These are phyloP conservation scores for Neoitamus cyanurus DNA, from an alignment of 2,888 invertebrate species.

Conservation along the genomic window DNA sequence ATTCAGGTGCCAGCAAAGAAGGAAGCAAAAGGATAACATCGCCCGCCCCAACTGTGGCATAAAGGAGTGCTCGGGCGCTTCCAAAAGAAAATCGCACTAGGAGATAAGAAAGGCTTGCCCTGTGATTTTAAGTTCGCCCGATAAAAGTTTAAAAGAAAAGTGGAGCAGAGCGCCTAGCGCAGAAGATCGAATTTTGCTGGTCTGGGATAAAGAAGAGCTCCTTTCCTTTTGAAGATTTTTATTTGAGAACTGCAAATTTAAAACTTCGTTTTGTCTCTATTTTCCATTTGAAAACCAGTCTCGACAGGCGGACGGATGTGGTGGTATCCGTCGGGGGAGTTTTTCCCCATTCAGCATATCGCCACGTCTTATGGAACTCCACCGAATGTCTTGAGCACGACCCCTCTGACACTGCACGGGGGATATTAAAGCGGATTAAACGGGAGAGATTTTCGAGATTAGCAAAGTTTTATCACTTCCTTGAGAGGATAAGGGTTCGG, in stretches of 20 bases:
- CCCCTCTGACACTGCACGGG: not conserved
- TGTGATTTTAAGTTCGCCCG: conserved; percentile 42
- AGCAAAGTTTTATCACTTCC: conserved; percentile 43
- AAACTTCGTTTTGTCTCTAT: conserved; percentile 29
- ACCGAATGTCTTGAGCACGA: not conserved
- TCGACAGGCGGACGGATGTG: not conserved
- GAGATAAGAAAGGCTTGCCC: conserved; percentile 35
- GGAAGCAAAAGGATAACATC: conserved; percentile 13
- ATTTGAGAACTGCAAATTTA: conserved; percentile 27
- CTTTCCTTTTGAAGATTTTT: conserved; percentile 18
- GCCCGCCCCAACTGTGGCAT: not conserved
- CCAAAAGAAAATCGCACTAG: not conserved
- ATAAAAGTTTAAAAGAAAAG: conserved; percentile 37
- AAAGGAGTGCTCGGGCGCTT: not conserved
- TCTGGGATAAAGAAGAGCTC: not conserved
- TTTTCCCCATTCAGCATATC: conserved; percentile 25
- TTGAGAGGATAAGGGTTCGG: conserved; percentile 30
- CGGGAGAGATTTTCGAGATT: conserved; percentile 31
- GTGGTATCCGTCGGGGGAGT: not conserved
- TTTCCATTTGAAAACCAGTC: conserved; percentile 18
- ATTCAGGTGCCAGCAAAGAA: not conserved
- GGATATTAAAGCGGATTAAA: conserved; percentile 37
- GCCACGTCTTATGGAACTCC: not conserved
- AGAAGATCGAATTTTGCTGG: conserved; percentile 25
- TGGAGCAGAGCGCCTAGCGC: not conserved